These are phyloP conservation scores for Zaprionus inermis DNA, from an alignment of 1,140 invertebrate species.

Conservation along the genomic window DNA sequence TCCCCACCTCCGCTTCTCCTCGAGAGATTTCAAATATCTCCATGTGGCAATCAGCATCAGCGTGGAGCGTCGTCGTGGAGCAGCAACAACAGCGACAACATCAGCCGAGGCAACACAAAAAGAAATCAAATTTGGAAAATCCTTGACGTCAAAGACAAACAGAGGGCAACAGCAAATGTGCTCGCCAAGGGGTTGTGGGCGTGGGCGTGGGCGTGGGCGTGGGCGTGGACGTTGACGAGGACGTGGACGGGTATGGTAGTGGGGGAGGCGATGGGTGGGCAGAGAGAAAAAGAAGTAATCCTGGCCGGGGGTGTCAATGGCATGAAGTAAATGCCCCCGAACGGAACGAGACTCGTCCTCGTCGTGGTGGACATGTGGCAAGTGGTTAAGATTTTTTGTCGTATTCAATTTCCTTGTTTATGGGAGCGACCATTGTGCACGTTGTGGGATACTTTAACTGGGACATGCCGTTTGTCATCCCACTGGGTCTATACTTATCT, in stretches of 20 bases:
- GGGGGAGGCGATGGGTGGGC: constrained; percentile 11
- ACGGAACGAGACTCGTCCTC: neutral
- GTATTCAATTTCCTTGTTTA: constrained; percentile 78
- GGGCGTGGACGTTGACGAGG: too few species aligned
- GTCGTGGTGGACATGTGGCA: constrained; percentile 18
- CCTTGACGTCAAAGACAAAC: constrained; percentile 72
- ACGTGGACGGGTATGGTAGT: neutral
- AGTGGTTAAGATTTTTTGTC: constrained; percentile 79
- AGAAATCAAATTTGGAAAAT: constrained; percentile 76
- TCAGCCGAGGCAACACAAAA: constrained; percentile 12
- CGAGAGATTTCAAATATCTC: constrained; percentile 73
- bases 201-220: neutral
- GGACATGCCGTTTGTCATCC: constrained; percentile 18
- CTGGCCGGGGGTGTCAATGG: constrained; percentile 13
- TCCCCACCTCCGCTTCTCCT: neutral
- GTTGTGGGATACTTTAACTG: constrained; percentile 34
- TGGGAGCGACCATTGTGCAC: constrained; percentile 25
- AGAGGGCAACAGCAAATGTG: constrained; percentile 51
- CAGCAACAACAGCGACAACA: constrained; percentile 39
- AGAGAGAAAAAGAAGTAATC: too few species aligned
- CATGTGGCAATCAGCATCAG: constrained; percentile 70
- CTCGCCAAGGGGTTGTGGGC: neutral
- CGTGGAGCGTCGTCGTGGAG: constrained; percentile 13
- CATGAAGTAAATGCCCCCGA: constrained; percentile 24
- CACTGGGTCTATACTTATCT: neutral